phyloP scores from a whole-genome alignment of 37 sponge, comb jelly and placozoan genomes.

The Tethya wilhelma region DNA sequence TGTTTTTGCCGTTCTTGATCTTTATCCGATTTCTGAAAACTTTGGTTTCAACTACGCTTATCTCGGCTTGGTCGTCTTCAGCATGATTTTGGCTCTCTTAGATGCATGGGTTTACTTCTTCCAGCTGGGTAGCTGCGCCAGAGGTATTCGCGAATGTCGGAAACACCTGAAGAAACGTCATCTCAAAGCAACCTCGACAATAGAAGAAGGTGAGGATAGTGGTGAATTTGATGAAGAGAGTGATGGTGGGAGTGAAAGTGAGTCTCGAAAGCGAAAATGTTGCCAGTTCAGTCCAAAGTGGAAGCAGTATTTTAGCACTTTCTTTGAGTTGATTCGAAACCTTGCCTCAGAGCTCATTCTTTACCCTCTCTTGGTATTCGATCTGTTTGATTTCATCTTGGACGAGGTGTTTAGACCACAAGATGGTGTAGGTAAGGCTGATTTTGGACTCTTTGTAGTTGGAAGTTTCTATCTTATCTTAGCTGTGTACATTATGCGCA shows the following conservation, averaged over 20 bases:
- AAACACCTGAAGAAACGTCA: neutral
- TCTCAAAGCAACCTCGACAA: neutral
- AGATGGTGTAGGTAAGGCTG: neutral
- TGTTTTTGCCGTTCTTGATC: neutral
- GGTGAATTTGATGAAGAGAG: neutral
- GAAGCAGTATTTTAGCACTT: conserved; percentile 20
- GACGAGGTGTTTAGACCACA: neutral
- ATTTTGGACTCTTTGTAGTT: conserved; percentile 36
- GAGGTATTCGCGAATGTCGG: neutral
- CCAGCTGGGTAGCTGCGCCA: conserved; percentile 18
- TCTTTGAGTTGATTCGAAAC: conserved; percentile 44
- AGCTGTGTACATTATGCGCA: conserved; percentile 48
- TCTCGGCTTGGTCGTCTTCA: conserved; percentile 18
- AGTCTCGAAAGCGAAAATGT: neutral
- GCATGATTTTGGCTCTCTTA: conserved; percentile 23
- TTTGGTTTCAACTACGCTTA: conserved; percentile 29
- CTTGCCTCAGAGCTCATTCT: conserved; percentile 38
- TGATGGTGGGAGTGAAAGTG: neutral
- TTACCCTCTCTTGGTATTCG: conserved; percentile 50
- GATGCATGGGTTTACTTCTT: conserved; percentile 49
- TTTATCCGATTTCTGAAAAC: neutral
- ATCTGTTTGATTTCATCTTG: conserved; percentile 50
- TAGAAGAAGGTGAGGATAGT: neutral
- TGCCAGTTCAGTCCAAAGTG: neutral
- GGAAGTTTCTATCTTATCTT: conserved; percentile 34